phyloP scores from a whole-genome alignment of 2,113 vertebrate genomes.

The Gobius niger region DNA sequence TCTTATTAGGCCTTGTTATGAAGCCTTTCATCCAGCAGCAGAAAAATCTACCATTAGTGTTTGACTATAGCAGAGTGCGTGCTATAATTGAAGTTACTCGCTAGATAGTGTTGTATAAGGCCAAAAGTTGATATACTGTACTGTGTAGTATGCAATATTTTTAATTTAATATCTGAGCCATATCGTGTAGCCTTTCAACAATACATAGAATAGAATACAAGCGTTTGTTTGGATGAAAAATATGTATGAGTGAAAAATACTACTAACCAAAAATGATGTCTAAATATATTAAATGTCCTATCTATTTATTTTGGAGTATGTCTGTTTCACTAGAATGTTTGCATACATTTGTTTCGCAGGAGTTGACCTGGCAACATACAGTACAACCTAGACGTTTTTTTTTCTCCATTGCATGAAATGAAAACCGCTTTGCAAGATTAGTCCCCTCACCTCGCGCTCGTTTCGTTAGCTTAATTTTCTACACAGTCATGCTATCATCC shows the following conservation, averaged over 20 bases:
- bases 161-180: neutral
- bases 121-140: neutral
- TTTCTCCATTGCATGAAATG: slow-evolving; percentile 8
- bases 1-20: slow-evolving; percentile 60
- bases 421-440: slow-evolving; percentile 14
- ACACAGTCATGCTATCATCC: slow-evolving; percentile 42
- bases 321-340: too few relatives aligned
- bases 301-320: too few relatives aligned
- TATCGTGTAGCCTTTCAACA: too few relatives aligned
- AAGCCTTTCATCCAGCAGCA: slow-evolving; percentile 49
- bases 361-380: too few relatives aligned
- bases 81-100: slow-evolving; percentile 17
- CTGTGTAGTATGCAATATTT: neutral
- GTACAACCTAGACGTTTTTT: neutral
- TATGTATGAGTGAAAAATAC: too few relatives aligned
- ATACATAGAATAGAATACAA: too few relatives aligned
- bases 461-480: slow-evolving; percentile 31
- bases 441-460: slow-evolving; percentile 26
- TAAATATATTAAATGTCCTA: too few relatives aligned
- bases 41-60: slow-evolving; percentile 29
- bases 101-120: neutral
- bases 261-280: too few relatives aligned
- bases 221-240: too few relatives aligned
- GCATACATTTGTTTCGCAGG: too few relatives aligned
- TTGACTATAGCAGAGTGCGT: slow-evolving; percentile 13